Base-by-base conservation (phyloP, 1,140 invertebrate species). In the Ceratoteleas bidentatus region DNA sequence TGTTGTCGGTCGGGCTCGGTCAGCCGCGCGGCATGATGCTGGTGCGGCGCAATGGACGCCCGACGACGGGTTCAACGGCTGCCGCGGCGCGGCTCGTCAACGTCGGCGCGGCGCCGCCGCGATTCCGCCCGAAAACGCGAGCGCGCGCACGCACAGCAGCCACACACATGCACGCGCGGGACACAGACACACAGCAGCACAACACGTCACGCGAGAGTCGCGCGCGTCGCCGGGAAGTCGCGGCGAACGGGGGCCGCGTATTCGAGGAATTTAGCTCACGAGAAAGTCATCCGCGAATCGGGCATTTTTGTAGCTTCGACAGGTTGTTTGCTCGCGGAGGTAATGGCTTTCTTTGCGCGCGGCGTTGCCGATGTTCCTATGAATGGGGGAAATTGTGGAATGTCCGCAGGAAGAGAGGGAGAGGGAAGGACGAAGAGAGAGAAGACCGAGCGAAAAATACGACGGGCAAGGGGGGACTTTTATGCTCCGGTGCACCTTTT, bases 371-470 rank as follows among this genome's bases (percentile, higher is more conserved):
- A 64, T 77, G 66, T 81, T 76, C 61, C 79, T 60, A 81, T 75
- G 72, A 81, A 81, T 76, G 77, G 77, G 77, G 78, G 72, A 81
- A 81, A 75, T 70, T 54, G 70, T 75, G 78, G 78, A 81, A 75
- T 81, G 70, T 75, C 70, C 70, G 70, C 50, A 81, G 70, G 58
- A 74, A 81, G 65, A 64, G 78, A 64, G 52, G 6, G 65, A 81
- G 64, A 75, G 45, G 53, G 50, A 56, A 52, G 68, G 70, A 75
- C 32, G 16, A 34, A 45, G 38, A 15, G 64, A 40, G n/a, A 45
- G 62, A 53, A 66, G 61, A 0, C 47, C 38, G 40, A 24, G 6
- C 15, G 49, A 9, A 16, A 40, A 40, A 40, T 40, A 40, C 36
- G 36, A 24, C 24, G 24, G 24, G 24, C 24, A 4, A 1, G 24